Conservation (phyloP, 2,888 invertebrate species). For the Limenitis camilla region DNA sequence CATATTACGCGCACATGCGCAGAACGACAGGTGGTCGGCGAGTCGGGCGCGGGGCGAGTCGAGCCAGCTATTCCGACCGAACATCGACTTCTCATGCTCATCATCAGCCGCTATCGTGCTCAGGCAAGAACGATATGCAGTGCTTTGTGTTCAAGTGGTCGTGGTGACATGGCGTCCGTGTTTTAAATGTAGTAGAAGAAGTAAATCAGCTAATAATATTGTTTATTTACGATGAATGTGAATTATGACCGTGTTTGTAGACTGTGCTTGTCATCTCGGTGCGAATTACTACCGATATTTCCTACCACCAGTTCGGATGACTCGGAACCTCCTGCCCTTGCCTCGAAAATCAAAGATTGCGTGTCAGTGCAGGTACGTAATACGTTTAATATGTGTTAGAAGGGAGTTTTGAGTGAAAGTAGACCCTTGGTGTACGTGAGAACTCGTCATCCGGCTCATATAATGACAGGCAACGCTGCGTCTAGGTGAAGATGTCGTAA, state of each 20-base stretch:
- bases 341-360: constrained; percentile 78
- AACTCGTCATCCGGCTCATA: constrained; percentile 72
- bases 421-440: constrained; percentile 66
- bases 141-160: constrained; percentile 73
- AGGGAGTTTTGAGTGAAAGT: constrained; percentile 69
- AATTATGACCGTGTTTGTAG: constrained; percentile 76
- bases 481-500: constrained; percentile 75
- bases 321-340: constrained; percentile 71
- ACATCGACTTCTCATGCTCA: constrained; percentile 75
- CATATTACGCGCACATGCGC: constrained; percentile 74
- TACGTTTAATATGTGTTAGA: constrained; percentile 47
- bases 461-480: constrained; percentile 68
- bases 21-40: constrained; percentile 75
- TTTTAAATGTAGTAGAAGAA: constrained; percentile 55
- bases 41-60: constrained; percentile 64
- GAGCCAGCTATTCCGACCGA: constrained; percentile 68
- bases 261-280: constrained; percentile 77
- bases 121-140: constrained; percentile 71
- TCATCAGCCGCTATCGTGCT: constrained; percentile 75
- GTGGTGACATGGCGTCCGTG: constrained; percentile 73
- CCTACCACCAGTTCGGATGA: constrained; percentile 72
- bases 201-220: constrained; percentile 47
- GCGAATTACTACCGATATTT: constrained; percentile 77
- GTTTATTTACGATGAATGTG: constrained; percentile 73
- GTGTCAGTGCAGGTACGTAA: constrained; percentile 79